Conservation (phyloP, 1,140 invertebrate genomes). For the Dryas iulia region DNA sequence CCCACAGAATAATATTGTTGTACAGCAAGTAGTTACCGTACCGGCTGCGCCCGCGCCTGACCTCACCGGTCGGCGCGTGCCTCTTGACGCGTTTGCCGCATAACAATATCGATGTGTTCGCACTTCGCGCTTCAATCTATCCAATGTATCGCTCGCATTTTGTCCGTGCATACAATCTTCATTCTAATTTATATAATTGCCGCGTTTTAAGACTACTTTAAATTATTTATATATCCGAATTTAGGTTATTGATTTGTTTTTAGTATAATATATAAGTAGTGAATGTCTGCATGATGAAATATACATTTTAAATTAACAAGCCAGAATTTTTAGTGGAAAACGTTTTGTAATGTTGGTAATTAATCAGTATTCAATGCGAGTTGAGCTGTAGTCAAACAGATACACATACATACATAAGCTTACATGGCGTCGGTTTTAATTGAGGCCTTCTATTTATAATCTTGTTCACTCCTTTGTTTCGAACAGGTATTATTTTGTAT, state of each 20-base stretch:
- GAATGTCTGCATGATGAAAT: background rate
- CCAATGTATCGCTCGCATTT: background rate
- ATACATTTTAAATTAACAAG: background rate
- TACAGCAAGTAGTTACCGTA: conserved; percentile 10
- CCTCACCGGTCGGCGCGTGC: conserved; percentile 58
- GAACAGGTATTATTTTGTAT: conserved; percentile 9
- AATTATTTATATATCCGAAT: background rate
- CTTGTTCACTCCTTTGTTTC: conserved; percentile 18
- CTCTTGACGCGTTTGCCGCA: conserved; percentile 45
- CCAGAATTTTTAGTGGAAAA: background rate
- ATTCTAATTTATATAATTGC: background rate
- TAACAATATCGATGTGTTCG: conserved; percentile 54
- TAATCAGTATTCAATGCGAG: conserved; percentile 2
- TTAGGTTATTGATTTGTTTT: background rate
- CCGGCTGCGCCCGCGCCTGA: conserved; percentile 29
- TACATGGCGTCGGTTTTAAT: conserved; percentile 13
- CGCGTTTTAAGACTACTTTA: background rate
- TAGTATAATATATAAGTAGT: background rate
- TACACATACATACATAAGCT: background rate
- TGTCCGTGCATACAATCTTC: background rate
- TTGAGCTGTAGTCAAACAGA: background rate
- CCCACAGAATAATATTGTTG: conserved; percentile 22
- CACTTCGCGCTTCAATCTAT: conserved; percentile 18
- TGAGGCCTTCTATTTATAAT: conserved; percentile 21
- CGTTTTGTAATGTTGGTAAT: background rate